Conservation (phyloP, 2,888 invertebrate species). For the Uloborus plumipes region DNA sequence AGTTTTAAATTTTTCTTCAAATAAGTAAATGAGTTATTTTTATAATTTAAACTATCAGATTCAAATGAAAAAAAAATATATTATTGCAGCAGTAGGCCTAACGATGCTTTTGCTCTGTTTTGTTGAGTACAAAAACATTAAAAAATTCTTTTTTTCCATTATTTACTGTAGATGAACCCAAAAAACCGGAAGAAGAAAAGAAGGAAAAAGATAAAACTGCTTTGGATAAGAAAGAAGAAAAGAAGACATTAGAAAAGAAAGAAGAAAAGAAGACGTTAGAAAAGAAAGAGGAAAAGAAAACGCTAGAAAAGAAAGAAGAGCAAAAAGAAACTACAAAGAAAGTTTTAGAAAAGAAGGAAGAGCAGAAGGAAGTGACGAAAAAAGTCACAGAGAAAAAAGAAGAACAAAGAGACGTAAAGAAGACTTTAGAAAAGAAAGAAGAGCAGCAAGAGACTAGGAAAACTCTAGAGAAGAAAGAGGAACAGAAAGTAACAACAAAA, state of each 20-base stretch:
- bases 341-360: slow-evolving; percentile 30
- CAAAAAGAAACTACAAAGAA: slow-evolving; percentile 35
- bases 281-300: slow-evolving; percentile 63
- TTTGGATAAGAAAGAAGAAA: slow-evolving; percentile 67
- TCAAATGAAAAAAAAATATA: too few species aligned
- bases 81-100: too few species aligned
- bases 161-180: slow-evolving; percentile 26
- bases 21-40: too few species aligned
- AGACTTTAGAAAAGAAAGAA: slow-evolving; percentile 38
- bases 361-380: slow-evolving; percentile 20
- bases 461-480: slow-evolving; percentile 28
- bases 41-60: neutral
- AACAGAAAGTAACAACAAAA: neutral
- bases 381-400: slow-evolving; percentile 27
- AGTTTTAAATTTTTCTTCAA: too few species aligned
- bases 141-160: too few species aligned
- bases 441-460: slow-evolving; percentile 30
- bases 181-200: slow-evolving; percentile 64
- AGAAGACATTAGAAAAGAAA: slow-evolving; percentile 51
- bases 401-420: slow-evolving; percentile 29
- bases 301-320: slow-evolving; percentile 60
- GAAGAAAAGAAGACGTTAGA: slow-evolving; percentile 73
- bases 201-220: slow-evolving; percentile 70
- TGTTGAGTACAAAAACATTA: too few species aligned
- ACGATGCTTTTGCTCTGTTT: too few species aligned